Evolutionary conservation across 1,140 invertebrate genomes (phyloP).

Genomic region (Fopius arisanus): DNA sequence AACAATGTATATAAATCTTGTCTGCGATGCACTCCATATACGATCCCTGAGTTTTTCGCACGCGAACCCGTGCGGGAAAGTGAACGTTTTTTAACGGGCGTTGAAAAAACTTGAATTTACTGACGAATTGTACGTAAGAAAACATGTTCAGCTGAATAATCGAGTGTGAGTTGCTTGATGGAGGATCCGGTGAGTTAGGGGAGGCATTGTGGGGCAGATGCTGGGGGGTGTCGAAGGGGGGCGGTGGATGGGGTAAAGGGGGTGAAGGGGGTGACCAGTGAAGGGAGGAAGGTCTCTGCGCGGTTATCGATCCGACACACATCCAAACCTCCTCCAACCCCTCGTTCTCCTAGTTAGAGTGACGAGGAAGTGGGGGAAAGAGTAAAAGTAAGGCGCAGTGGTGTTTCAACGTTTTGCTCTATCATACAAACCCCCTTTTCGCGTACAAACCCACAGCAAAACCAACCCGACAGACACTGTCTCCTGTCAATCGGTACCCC

Average conservation of each 20-base stretch:
- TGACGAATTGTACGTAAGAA: no score
- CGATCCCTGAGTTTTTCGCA: no score
- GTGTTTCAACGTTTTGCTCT: neutral
- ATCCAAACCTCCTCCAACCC: neutral
- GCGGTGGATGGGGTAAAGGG: neutral
- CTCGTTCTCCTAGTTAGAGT: neutral
- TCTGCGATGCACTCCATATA: no score
- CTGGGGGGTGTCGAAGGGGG: neutral
- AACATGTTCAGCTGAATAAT: no score
- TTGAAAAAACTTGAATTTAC: no score
- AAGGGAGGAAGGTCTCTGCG: neutral
- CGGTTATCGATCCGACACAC: conserved; percentile 7
- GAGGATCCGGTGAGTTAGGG: no score
- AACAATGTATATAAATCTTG: no score
- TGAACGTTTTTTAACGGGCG: no score
- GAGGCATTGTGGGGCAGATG: neutral
- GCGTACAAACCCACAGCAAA: neutral
- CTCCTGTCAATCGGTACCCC: neutral
- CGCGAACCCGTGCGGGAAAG: no score
- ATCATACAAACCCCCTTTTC: neutral
- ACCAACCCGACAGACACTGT: neutral
- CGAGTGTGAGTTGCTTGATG: no score
- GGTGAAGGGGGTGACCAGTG: neutral
- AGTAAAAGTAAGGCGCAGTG: conserved; percentile 12
- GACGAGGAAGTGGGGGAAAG: neutral